These are phyloP conservation scores for Amphiprion ocellaris DNA, from an alignment of 2,113 vertebrate genomes.

Conservation along the genomic window DNA sequence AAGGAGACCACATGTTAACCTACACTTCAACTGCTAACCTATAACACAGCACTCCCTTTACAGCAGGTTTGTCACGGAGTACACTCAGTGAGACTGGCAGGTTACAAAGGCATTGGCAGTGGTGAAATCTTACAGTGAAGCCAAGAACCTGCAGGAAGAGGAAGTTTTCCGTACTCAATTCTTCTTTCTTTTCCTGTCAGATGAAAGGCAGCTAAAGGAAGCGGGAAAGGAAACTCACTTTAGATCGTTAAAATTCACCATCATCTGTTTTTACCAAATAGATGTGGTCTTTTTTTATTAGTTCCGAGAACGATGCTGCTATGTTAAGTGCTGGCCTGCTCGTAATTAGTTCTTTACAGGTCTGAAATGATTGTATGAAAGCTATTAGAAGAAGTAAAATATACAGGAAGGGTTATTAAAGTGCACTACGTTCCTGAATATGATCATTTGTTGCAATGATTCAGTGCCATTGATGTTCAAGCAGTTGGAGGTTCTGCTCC, in stretches of 20 bases:
- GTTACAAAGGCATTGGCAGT: slow-evolving; percentile 64
- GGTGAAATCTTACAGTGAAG: slow-evolving; percentile 53
- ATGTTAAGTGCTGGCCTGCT: background rate
- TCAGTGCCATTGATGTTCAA: slow-evolving; percentile 11
- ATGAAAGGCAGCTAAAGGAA: slow-evolving; percentile 51
- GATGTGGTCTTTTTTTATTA: slow-evolving; percentile 8
- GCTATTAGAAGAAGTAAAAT: background rate
- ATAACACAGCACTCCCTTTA: slow-evolving; percentile 14
- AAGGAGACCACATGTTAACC: slow-evolving; percentile 6
- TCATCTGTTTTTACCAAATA: background rate
- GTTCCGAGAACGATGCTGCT: background rate
- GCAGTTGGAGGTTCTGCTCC: background rate
- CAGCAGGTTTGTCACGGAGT: slow-evolving; percentile 24
- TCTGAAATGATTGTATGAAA: background rate
- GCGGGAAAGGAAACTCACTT: slow-evolving; percentile 55
- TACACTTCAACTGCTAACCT: background rate
- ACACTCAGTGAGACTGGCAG: slow-evolving; percentile 53
- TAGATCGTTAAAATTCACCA: background rate
- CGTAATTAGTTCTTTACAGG: background rate
- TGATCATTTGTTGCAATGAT: background rate
- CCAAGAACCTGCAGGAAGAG: slow-evolving; percentile 25
- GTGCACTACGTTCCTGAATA: slow-evolving; percentile 47
- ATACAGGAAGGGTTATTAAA: slow-evolving; percentile 27
- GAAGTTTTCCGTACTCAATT: slow-evolving; percentile 26
- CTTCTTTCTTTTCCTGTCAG: slow-evolving; percentile 48